phyloP scores from a whole-genome alignment of 2,797 vertebrate species.

The Cirrhinus molitorella region DNA sequence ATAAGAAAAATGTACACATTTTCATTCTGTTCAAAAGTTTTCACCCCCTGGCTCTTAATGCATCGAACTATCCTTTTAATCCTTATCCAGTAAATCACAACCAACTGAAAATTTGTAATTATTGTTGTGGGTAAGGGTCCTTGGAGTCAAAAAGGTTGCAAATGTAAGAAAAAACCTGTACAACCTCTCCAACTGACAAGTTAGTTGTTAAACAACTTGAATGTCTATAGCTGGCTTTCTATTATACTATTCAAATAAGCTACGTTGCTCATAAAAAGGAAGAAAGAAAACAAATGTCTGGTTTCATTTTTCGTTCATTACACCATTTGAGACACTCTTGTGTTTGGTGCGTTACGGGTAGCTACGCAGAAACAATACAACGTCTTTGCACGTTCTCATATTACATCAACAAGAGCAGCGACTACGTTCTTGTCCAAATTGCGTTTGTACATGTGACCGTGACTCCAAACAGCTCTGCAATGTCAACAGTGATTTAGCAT shows the following conservation, averaged over 20 bases:
- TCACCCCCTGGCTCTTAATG: too few species aligned
- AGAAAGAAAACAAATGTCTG: not conserved
- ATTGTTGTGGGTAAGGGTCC: not conserved
- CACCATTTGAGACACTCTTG: not conserved
- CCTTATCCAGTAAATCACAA: not conserved
- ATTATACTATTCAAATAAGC: not conserved
- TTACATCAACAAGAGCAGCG: not conserved
- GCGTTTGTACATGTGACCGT: constrained; percentile 37
- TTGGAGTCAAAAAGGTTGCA: not conserved
- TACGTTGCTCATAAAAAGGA: not conserved
- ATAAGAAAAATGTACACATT: too few species aligned
- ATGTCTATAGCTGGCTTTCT: not conserved
- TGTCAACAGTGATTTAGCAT: constrained; percentile 58
- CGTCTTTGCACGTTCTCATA: constrained; percentile 18
- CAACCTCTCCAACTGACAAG: not conserved
- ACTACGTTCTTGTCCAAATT: constrained; percentile 15
- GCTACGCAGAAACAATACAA: constrained; percentile 6
- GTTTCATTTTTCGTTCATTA: not conserved
- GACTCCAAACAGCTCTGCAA: constrained; percentile 44
- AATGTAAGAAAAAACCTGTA: not conserved
- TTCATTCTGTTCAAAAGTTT: too few species aligned
- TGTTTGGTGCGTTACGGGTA: not conserved
- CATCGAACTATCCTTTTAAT: too few species aligned
- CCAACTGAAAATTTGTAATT: not conserved
- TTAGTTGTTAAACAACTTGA: not conserved